Percentiles rank a stretch among this genome's conserved stretches.
phyloP scores from a whole-genome alignment of 2,113 vertebrate species.

The Forbesichthys papilliferus region DNA sequence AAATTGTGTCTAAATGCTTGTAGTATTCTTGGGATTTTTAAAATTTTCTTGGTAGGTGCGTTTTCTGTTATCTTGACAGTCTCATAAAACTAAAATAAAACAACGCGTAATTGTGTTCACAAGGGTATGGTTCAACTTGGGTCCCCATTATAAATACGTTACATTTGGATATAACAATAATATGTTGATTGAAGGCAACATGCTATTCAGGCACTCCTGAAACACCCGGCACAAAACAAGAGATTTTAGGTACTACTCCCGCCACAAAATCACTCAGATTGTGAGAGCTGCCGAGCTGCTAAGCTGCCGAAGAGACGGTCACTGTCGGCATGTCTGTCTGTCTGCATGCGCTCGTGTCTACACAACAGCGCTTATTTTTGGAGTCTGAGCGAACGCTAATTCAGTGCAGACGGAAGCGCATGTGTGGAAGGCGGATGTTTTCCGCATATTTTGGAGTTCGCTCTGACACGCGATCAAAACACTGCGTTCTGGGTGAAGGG shows the following conservation, averaged over 20 bases:
- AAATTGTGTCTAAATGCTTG: constrained; percentile 7
- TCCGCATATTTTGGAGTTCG: constrained; percentile 49
- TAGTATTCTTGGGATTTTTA: constrained; percentile 3
- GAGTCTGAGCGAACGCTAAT: constrained; percentile 38
- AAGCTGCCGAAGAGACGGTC: not conserved
- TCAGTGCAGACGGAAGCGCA: constrained; percentile 52
- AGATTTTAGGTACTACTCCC: too few relatives aligned
- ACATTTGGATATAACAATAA: too few relatives aligned
- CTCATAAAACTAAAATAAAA: too few relatives aligned
- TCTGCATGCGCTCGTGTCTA: constrained; percentile 27
- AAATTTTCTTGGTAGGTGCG: constrained; percentile 22
- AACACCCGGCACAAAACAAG: too few relatives aligned
- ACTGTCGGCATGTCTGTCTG: not conserved
- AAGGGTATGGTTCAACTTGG: too few relatives aligned
- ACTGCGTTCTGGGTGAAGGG: constrained; percentile 42
- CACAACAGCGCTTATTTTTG: constrained; percentile 44
- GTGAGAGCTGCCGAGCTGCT: too few relatives aligned
- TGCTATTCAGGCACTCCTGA: too few relatives aligned
- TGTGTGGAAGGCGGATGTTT: constrained; percentile 50
- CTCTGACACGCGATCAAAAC: constrained; percentile 66
- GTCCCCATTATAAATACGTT: too few relatives aligned
- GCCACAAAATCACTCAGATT: too few relatives aligned
- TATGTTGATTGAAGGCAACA: too few relatives aligned
- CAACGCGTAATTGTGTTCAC: too few relatives aligned
- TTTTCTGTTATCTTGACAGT: constrained; percentile 14